Conservation (phyloP, 2,888 invertebrate species). For the Diabrotica balteata region DNA sequence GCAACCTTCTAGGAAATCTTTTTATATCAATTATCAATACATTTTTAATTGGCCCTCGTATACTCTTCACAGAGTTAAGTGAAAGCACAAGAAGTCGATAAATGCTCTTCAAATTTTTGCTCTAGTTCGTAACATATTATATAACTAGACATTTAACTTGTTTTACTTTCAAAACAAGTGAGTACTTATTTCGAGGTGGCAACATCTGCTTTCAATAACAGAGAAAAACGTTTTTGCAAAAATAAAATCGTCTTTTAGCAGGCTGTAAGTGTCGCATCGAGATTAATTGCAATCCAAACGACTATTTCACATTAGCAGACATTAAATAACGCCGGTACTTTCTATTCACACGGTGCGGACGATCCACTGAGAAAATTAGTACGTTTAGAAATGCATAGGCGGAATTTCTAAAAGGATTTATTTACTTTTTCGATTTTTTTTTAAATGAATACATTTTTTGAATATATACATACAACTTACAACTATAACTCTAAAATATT, state of each 20-base stretch:
- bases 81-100: too few relatives aligned
- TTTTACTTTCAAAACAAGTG: conserved; percentile 4
- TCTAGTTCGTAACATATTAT: background rate
- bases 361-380: conserved; percentile 22
- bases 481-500: too few relatives aligned
- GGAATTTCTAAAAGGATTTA: background rate
- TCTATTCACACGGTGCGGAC: conserved; percentile 29
- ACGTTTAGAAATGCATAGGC: conserved; percentile 15
- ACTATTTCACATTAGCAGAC: conserved; percentile 25
- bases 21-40: too few relatives aligned
- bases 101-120: background rate
- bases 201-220: background rate
- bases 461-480: too few relatives aligned
- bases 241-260: conserved; percentile 10
- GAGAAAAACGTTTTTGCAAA: conserved; percentile 11
- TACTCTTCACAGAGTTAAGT: too few relatives aligned
- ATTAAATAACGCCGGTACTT: conserved; percentile 18
- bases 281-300: conserved; percentile 27
- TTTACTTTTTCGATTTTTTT: too few relatives aligned
- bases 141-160: background rate
- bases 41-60: too few relatives aligned
- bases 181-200: background rate
- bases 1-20: too few relatives aligned
- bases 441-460: too few relatives aligned
- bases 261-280: conserved; percentile 23